phyloP scores from a whole-genome alignment of 2,888 invertebrate species.

The Perdita meconis region DNA sequence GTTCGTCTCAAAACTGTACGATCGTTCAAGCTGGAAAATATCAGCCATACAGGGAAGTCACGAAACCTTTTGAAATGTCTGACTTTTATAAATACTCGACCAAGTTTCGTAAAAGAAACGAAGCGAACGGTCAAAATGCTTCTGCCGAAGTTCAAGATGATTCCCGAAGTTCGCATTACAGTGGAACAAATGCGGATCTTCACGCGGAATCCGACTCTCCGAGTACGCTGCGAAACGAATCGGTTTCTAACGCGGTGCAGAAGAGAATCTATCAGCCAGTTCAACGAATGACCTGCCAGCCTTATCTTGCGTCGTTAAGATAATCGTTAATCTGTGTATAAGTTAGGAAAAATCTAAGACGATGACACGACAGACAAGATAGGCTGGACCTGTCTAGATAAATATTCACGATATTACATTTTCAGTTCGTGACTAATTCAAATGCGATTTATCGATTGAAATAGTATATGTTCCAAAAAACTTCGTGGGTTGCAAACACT shows the following conservation, averaged over 20 bases:
- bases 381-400: constrained; percentile 63
- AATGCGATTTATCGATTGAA: neutral
- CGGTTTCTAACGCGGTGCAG: constrained; percentile 71
- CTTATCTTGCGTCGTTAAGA: constrained; percentile 73
- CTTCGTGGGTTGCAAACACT: neutral
- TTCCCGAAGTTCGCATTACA: constrained; percentile 38
- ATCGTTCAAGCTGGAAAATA: constrained; percentile 95
- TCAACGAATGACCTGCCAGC: constrained; percentile 79
- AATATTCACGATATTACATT: constrained; percentile 10
- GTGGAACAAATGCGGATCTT: constrained; percentile 32
- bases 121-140: constrained; percentile 42
- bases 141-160: constrained; percentile 54
- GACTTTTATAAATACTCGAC: constrained; percentile 99
- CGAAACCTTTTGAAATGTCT: constrained; percentile 98
- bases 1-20: constrained; percentile 93
- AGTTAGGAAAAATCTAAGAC: constrained; percentile 1
- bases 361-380: constrained; percentile 8
- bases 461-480: neutral
- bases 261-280: constrained; percentile 77
- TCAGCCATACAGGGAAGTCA: constrained; percentile 96
- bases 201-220: constrained; percentile 43
- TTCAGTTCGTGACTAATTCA: constrained; percentile 17
- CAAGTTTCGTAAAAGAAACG: constrained; percentile 90
- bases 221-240: constrained; percentile 44
- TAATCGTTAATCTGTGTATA: constrained; percentile 50